Evolutionary conservation across 2,888 invertebrate species (phyloP).

Genomic region (Drosophila mimica): DNA sequence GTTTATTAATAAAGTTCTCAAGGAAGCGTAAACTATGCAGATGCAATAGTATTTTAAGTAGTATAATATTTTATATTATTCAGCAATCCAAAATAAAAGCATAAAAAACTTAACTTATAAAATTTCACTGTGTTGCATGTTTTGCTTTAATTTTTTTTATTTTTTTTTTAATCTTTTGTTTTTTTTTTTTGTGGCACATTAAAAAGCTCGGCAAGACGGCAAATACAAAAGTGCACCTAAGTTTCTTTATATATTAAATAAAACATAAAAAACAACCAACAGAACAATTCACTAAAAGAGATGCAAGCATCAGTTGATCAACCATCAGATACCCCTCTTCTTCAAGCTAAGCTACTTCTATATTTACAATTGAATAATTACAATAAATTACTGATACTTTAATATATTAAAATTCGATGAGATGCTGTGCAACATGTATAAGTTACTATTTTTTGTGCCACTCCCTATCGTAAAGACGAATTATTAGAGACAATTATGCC

Average conservation of each 20-base stretch:
- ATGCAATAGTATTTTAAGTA: slow-evolving; percentile 37
- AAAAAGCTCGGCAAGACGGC: slow-evolving; percentile 58
- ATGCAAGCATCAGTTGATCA: not conserved
- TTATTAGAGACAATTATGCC: not conserved
- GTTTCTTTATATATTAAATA: slow-evolving; percentile 58
- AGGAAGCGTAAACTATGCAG: slow-evolving; percentile 5
- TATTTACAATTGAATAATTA: too few species aligned
- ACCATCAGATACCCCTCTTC: slow-evolving; percentile 14
- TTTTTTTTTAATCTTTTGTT: slow-evolving; percentile 22
- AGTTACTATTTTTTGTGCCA: not conserved
- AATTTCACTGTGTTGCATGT: slow-evolving; percentile 59
- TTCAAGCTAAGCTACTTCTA: not conserved
- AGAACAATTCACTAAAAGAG: slow-evolving; percentile 19
- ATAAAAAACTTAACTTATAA: slow-evolving; percentile 65
- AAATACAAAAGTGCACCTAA: slow-evolving; percentile 77
- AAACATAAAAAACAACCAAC: slow-evolving; percentile 13
- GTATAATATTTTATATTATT: slow-evolving; percentile 38
- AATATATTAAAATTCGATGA: not conserved
- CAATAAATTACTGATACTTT: not conserved
- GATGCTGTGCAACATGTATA: not conserved
- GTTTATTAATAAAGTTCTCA: slow-evolving; percentile 20
- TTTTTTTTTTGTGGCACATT: slow-evolving; percentile 45
- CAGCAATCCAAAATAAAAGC: slow-evolving; percentile 44
- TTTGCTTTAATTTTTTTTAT: slow-evolving; percentile 17
- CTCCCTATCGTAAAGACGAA: not conserved